phyloP scores from a whole-genome alignment of 2,113 vertebrate species.

The Perca flavescens region DNA sequence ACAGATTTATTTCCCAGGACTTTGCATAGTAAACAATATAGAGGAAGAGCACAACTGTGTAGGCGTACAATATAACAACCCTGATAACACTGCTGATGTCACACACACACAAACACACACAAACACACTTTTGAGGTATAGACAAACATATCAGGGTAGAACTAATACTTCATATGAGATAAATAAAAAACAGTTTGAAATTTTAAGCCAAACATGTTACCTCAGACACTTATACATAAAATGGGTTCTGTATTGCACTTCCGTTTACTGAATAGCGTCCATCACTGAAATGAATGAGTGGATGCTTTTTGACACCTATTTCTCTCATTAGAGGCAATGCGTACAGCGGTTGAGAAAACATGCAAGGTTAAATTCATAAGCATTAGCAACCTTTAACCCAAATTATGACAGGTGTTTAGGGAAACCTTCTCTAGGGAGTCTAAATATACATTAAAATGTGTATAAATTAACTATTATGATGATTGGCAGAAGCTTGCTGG shows the following conservation, averaged over 20 bases:
- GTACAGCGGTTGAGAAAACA: background rate
- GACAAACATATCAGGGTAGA: constrained; percentile 32
- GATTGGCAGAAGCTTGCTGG: constrained; percentile 23
- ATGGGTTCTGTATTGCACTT: background rate
- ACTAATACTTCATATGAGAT: constrained; percentile 64
- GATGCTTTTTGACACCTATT: background rate
- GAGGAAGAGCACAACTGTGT: constrained; percentile 12
- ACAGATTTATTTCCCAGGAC: constrained; percentile 71
- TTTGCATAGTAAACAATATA: constrained; percentile 77
- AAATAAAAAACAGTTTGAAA: background rate
- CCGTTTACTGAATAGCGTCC: constrained; percentile 5
- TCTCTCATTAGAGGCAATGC: background rate
- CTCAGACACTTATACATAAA: constrained; percentile 12
- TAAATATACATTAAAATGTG: constrained; percentile 49
- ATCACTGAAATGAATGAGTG: background rate
- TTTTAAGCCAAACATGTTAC: constrained; percentile 5
- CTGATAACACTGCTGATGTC: constrained; percentile 25
- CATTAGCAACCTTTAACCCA: background rate
- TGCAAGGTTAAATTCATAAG: background rate
- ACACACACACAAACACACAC: constrained; percentile 7
- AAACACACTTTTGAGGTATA: constrained; percentile 43
- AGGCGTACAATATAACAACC: constrained; percentile 1
- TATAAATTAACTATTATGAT: constrained; percentile 46
- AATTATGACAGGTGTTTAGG: background rate
- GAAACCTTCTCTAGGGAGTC: constrained; percentile 13